Evolutionary conservation across 1,140 invertebrate genomes (phyloP).

Genomic region (Sitobion miscanthi): DNA sequence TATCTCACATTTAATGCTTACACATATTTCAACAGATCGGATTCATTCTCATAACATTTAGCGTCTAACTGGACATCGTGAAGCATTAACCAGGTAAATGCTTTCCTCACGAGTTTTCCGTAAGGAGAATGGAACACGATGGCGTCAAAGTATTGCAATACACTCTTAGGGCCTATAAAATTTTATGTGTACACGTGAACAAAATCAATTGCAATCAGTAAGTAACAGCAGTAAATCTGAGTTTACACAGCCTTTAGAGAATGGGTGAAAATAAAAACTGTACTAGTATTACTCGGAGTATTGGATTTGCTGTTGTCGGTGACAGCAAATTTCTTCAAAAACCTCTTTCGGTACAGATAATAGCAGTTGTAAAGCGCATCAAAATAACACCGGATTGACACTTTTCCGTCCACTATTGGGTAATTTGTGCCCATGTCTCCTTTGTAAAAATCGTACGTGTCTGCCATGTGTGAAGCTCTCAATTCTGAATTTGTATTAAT

Average conservation of each 20-base stretch:
- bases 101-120: slow-evolving; percentile 97
- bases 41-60: slow-evolving; percentile 10
- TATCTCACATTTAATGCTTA: background rate
- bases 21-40: slow-evolving; percentile 5
- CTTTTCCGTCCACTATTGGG: slow-evolving; percentile 92
- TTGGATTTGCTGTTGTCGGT: background rate
- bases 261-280: background rate
- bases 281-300: background rate
- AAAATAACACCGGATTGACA: slow-evolving; percentile 94
- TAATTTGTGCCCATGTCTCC: slow-evolving; percentile 93
- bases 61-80: slow-evolving; percentile 78
- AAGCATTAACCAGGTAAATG: slow-evolving; percentile 83
- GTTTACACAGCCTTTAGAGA: background rate
- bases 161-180: background rate
- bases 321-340: slow-evolving; percentile 58
- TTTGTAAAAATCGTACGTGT: slow-evolving; percentile 99
- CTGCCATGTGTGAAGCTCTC: slow-evolving; percentile 85
- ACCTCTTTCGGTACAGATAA: slow-evolving; percentile 80
- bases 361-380: slow-evolving; percentile 94
- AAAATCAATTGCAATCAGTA: background rate
- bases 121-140: slow-evolving; percentile 97
- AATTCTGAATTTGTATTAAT: slow-evolving; percentile 64
- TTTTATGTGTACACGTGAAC: background rate
- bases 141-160: slow-evolving; percentile 69
- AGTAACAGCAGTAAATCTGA: background rate